Percentiles rank a stretch among this genome's conserved stretches.
Conservation (phyloP, 2,113 vertebrate species). For the Asarcornis scutulata region DNA sequence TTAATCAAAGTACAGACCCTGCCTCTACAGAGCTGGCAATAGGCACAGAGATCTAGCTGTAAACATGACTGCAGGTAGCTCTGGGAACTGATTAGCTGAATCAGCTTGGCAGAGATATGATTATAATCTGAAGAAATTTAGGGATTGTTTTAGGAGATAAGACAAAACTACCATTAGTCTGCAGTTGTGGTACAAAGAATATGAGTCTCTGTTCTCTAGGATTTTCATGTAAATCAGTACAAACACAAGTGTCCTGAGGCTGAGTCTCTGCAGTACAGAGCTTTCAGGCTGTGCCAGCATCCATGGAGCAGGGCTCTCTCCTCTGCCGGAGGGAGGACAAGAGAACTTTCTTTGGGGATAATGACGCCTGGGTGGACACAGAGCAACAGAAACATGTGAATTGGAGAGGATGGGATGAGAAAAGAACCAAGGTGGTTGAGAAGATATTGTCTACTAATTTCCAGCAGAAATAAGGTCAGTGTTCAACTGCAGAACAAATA, state of each 20-base stretch:
- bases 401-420: neutral
- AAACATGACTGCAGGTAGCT: neutral
- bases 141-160: neutral
- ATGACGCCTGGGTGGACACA: neutral
- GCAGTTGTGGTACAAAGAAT: neutral
- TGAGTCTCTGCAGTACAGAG: neutral
- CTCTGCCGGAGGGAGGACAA: neutral
- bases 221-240: neutral
- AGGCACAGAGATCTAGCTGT: neutral
- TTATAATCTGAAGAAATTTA: neutral
- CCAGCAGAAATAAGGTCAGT: neutral
- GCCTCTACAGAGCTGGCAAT: neutral
- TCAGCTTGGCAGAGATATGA: neutral
- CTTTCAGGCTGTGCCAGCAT: neutral
- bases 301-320: neutral
- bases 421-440: neutral
- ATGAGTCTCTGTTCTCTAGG: neutral
- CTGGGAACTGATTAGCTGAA: neutral
- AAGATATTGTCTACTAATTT: neutral
- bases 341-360: accelerated
- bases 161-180: neutral
- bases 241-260: neutral
- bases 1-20: neutral
- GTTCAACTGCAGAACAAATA: neutral
- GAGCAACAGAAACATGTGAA: neutral